These are phyloP conservation scores for Chamaetylas fuelleborni DNA, from an alignment of 2,113 vertebrate species.

Conservation along the genomic window DNA sequence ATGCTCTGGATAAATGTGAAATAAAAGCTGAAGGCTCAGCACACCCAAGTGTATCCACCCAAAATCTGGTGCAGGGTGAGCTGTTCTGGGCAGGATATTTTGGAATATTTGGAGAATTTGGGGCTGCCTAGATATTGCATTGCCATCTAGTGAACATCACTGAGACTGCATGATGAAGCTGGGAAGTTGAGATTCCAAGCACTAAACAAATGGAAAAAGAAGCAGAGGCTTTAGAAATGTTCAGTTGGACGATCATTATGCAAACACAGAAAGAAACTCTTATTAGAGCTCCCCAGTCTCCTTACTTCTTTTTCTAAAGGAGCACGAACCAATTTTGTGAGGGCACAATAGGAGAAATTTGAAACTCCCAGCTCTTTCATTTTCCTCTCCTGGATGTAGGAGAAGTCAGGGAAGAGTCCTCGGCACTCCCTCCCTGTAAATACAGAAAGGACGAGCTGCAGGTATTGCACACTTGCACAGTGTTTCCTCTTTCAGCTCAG, in stretches of 20 bases:
- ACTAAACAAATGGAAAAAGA: fast-evolving
- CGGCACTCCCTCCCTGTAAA: fast-evolving
- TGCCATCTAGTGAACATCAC: conserved; percentile 34
- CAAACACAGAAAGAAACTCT: not conserved
- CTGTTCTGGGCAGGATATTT: fast-evolving
- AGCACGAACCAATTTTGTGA: not conserved
- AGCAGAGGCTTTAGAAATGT: not conserved
- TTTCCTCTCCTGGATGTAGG: not conserved
- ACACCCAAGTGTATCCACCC: not conserved
- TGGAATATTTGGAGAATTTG: not conserved
- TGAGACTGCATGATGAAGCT: not conserved
- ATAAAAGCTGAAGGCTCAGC: not conserved
- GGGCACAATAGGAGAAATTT: not conserved
- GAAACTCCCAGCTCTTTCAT: not conserved
- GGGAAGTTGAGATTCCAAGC: too few species aligned
- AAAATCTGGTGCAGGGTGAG: not conserved
- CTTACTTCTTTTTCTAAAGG: not conserved
- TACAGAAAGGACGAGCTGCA: not conserved
- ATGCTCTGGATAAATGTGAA: not conserved
- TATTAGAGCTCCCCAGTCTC: not conserved
- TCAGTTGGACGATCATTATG: fast-evolving
- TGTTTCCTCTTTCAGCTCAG: not conserved
- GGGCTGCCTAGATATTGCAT: not conserved
- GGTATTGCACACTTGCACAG: not conserved
- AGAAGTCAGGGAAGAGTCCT: not conserved